A percentile compares a stretch with the other conserved stretches of the same genome.
phyloP scores from a whole-genome alignment of 2,888 invertebrate species.

The Phrixothrix hirtus region DNA sequence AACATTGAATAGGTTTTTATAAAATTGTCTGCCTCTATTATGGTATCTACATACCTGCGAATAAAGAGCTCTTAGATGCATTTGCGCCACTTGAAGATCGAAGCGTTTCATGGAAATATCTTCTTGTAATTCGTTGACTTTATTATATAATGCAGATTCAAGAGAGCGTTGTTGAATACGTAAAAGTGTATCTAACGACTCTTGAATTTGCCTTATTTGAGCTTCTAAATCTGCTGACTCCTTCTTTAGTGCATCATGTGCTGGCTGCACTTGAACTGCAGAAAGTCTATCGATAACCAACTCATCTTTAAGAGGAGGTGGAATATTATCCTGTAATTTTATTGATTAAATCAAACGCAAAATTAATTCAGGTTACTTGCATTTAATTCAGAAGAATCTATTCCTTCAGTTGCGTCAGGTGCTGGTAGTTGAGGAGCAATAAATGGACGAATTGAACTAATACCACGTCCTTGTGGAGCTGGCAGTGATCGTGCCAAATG shows the following conservation, averaged over 20 bases:
- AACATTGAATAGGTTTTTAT: not conserved
- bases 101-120: conserved; percentile 93
- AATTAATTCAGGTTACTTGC: no score
- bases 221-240: conserved; percentile 83
- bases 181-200: conserved; percentile 79
- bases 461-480: conserved; percentile 57
- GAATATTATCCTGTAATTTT: conserved; percentile 66
- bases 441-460: conserved; percentile 59
- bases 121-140: conserved; percentile 94
- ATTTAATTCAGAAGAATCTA: conserved; percentile 45
- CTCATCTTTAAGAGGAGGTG: conserved; percentile 80
- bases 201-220: conserved; percentile 86
- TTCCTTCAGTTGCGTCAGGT: conserved; percentile 55
- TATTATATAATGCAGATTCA: conserved; percentile 84
- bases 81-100: conserved; percentile 87
- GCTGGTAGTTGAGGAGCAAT: conserved; percentile 72
- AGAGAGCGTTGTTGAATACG: conserved; percentile 78
- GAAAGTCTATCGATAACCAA: conserved; percentile 79
- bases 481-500: conserved; percentile 77
- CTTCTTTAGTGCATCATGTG: conserved; percentile 77
- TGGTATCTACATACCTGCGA: conserved; percentile 75
- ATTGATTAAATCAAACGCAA: no score
- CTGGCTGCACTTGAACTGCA: conserved; percentile 71
- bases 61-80: conserved; percentile 86
- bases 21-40: no score